phyloP scores from a whole-genome alignment of 2,113 vertebrate genomes.

The Anseranas semipalmata region DNA sequence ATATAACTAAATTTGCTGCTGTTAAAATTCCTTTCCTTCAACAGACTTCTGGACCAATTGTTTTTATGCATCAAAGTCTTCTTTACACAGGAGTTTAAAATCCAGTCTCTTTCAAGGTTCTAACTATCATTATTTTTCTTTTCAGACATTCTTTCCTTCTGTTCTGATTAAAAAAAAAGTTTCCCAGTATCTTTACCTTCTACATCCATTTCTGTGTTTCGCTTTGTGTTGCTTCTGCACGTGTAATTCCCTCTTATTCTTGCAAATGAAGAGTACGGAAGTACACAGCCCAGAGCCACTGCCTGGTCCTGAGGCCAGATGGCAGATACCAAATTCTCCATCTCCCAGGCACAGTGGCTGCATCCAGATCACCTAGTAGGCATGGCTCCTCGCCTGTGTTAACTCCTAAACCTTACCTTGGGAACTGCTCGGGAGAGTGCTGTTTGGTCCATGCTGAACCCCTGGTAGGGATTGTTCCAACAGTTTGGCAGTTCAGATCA shows the following conservation, averaged over 20 bases:
- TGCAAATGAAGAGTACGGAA: accelerated
- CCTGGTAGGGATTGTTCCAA: no score
- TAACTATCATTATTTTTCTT: background rate
- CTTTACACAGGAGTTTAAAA: background rate
- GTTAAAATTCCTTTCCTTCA: background rate
- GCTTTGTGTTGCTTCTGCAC: accelerated
- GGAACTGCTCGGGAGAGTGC: background rate
- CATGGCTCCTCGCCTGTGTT: background rate
- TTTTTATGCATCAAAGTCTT: background rate
- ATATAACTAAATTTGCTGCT: background rate
- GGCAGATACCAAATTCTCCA: background rate
- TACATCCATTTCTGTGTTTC: background rate
- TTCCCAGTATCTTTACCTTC: background rate
- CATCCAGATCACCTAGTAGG: background rate
- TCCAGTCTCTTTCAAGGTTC: background rate
- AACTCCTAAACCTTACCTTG: background rate
- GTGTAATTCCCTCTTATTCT: background rate
- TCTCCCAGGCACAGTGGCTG: background rate
- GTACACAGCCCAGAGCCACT: background rate
- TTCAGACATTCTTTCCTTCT: background rate
- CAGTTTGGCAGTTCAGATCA: background rate
- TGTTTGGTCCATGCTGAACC: accelerated
- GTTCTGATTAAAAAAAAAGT: background rate
- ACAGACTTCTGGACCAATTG: background rate
- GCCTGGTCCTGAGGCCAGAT: no score